Percentiles rank a stretch among this genome's conserved stretches.
phyloP scores from a whole-genome alignment of 2,888 invertebrate genomes.

The Malthinus flaveolus region DNA sequence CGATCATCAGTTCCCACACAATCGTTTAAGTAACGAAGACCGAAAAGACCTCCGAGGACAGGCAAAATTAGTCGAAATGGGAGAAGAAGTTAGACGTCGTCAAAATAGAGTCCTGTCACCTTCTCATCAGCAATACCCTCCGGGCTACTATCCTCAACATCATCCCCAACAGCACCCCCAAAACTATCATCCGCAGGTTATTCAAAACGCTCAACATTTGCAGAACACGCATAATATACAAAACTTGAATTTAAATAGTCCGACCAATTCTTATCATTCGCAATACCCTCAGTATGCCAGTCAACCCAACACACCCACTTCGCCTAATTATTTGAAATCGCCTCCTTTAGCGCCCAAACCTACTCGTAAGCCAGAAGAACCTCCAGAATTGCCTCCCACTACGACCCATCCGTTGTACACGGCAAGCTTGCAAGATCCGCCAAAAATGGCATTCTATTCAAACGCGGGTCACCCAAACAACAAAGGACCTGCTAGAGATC shows the following conservation, averaged over 20 bases:
- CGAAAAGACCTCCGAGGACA: conserved; percentile 51
- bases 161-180: conserved; percentile 34
- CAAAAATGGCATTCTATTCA: conserved; percentile 73
- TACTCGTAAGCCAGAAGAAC: conserved; percentile 41
- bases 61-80: conserved; percentile 78
- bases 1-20: conserved; percentile 23
- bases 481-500: conserved; percentile 70
- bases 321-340: conserved; percentile 49
- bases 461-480: conserved; percentile 56
- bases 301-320: conserved; percentile 55
- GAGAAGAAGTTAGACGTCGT: conserved; percentile 74
- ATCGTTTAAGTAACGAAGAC: conserved; percentile 31
- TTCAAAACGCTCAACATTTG: conserved; percentile 29
- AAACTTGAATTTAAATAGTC: conserved; percentile 44
- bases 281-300: conserved; percentile 31
- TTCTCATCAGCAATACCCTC: conserved; percentile 40
- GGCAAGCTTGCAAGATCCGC: conserved; percentile 74
- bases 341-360: conserved; percentile 64
- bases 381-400: conserved; percentile 70
- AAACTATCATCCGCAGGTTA: conserved; percentile 30
- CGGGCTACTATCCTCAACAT: conserved; percentile 48
- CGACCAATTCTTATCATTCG: conserved; percentile 34
- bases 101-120: conserved; percentile 55
- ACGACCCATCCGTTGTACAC: conserved; percentile 74
- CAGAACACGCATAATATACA: conserved; percentile 51